Conservation (phyloP, 2,113 vertebrate genomes). For the Gadus chalcogrammus region DNA sequence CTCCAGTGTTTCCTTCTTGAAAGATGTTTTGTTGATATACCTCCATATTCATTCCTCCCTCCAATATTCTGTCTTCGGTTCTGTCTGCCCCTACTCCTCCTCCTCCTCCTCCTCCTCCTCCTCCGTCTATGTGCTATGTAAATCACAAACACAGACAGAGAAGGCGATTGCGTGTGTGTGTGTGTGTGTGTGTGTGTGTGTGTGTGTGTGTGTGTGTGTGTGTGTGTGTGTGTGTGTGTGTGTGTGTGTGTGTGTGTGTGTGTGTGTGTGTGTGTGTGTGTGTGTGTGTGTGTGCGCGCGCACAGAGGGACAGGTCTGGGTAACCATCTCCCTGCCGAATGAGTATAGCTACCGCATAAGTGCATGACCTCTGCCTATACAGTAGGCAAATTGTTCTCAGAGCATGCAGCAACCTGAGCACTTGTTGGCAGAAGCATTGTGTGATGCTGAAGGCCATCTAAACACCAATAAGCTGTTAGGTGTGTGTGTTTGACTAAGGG, state of each 20-base stretch:
- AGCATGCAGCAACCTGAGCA: background rate
- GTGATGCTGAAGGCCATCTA: background rate
- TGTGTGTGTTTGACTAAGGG: slow-evolving; percentile 19
- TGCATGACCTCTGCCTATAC: background rate
- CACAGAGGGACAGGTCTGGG: slow-evolving; percentile 16
- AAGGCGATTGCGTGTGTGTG: slow-evolving; percentile 44
- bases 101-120: slow-evolving; percentile 19
- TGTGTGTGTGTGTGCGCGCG: no score
- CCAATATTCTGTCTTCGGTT: slow-evolving; percentile 9
- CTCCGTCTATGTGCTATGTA: slow-evolving; percentile 24
- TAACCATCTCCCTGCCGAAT: background rate
- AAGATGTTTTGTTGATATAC: no score
- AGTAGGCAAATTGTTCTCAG: slow-evolving; percentile 15
- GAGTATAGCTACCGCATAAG: slow-evolving; percentile 10
- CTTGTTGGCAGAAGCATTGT: background rate
- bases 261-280: background rate
- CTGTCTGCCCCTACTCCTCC: slow-evolving; percentile 18
- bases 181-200: background rate
- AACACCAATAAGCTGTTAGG: slow-evolving; percentile 10
- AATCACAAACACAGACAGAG: slow-evolving; percentile 22
- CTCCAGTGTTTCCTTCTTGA: no score
- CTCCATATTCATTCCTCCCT: background rate
- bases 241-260: background rate
- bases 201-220: background rate
- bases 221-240: background rate